Conservation (phyloP, 2,113 vertebrate genomes). For the Pygoscelis antarcticus region DNA sequence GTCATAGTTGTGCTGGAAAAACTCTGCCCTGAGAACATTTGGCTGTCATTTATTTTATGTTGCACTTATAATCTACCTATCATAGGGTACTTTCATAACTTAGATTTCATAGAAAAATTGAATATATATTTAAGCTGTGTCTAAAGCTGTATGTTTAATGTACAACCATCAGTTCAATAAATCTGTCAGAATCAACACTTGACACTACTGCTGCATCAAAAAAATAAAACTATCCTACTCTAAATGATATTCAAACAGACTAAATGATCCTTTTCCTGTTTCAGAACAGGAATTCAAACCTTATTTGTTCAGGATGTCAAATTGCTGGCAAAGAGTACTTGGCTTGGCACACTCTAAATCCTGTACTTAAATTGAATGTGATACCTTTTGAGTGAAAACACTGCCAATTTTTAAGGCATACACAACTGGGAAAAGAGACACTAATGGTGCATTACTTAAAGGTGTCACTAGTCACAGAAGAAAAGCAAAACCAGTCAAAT, state of each 20-base stretch:
- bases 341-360: constrained; percentile 46
- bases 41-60: background rate
- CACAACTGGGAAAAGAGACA: background rate
- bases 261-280: constrained; percentile 72
- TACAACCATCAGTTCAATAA: constrained; percentile 45
- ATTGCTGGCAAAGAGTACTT: constrained; percentile 36
- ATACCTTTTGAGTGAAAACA: constrained; percentile 62
- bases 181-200: constrained; percentile 46
- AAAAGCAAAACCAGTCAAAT: background rate
- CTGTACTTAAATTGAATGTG: constrained; percentile 65
- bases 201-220: constrained; percentile 36
- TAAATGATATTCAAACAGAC: constrained; percentile 68
- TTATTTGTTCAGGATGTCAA: constrained; percentile 67
- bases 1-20: background rate
- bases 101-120: background rate
- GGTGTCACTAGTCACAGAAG: background rate
- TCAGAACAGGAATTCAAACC: constrained; percentile 59
- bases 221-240: constrained; percentile 44
- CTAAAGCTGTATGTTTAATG: constrained; percentile 49
- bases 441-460: background rate
- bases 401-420: background rate
- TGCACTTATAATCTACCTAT: background rate
- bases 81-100: background rate
- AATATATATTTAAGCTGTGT: constrained; percentile 20
- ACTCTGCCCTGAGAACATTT: background rate